A percentile compares a stretch with the other conserved stretches of the same genome.
Evolutionary conservation across 1,140 invertebrate genomes (phyloP).

Genomic region (Drosophila repleta): DNA sequence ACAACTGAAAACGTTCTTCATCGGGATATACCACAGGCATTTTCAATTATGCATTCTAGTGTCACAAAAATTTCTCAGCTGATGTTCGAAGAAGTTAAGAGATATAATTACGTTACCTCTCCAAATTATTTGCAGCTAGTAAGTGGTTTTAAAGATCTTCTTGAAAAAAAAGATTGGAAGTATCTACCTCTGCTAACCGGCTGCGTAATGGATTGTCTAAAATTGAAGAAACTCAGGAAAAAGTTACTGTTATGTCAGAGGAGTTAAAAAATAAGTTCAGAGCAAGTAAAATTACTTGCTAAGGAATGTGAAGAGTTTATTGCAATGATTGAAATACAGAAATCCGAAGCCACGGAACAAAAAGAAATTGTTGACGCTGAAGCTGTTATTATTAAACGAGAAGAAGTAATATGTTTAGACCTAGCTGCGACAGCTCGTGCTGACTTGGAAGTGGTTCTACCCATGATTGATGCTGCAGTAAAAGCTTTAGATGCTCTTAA

Average conservation of each 20-base stretch:
- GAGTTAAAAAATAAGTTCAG: slow-evolving; percentile 92
- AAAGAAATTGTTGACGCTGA: slow-evolving; percentile 88
- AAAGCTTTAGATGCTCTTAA: slow-evolving; percentile 91
- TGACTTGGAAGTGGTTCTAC: slow-evolving; percentile 93
- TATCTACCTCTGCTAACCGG: slow-evolving; percentile 89
- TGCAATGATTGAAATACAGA: slow-evolving; percentile 90
- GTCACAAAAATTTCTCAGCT: slow-evolving; percentile 88
- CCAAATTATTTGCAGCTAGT: slow-evolving; percentile 93
- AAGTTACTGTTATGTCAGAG: slow-evolving; percentile 91
- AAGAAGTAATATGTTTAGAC: slow-evolving; percentile 91
- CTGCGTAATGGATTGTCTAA: slow-evolving; percentile 90
- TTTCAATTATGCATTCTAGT: slow-evolving; percentile 91
- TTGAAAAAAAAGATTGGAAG: slow-evolving; percentile 89
- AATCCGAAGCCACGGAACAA: slow-evolving; percentile 91
- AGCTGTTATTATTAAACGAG: slow-evolving; percentile 89
- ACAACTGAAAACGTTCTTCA: slow-evolving; percentile 87
- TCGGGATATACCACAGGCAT: slow-evolving; percentile 88
- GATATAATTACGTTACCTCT: slow-evolving; percentile 94
- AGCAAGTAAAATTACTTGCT: slow-evolving; percentile 85
- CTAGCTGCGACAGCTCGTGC: slow-evolving; percentile 91
- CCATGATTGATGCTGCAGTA: slow-evolving; percentile 92
- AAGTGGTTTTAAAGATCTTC: slow-evolving; percentile 91
- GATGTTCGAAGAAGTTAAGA: slow-evolving; percentile 90
- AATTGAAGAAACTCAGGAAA: slow-evolving; percentile 90
- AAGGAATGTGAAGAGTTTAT: slow-evolving; percentile 86